A percentile compares a stretch with the other conserved stretches of the same genome.
phyloP scores from a whole-genome alignment of 1,140 invertebrate species.

The Uloborus diversus region DNA sequence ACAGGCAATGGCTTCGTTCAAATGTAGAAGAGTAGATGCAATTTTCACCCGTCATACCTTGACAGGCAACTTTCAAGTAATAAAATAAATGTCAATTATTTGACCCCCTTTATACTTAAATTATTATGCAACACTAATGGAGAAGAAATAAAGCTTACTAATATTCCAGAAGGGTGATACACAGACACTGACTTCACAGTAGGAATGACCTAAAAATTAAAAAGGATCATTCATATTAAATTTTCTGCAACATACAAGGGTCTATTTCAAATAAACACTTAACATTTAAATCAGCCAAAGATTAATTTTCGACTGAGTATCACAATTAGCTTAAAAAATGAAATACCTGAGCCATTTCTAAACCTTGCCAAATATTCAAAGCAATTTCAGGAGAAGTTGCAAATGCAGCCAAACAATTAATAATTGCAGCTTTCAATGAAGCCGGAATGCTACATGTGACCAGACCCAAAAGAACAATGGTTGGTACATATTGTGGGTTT shows the following conservation, averaged over 20 bases:
- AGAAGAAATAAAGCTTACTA: slow-evolving; percentile 58
- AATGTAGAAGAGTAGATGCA: no score
- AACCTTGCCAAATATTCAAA: slow-evolving; percentile 80
- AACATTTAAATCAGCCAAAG: not conserved
- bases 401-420: slow-evolving; percentile 79
- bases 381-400: slow-evolving; percentile 77
- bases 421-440: slow-evolving; percentile 82
- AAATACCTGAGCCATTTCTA: slow-evolving; percentile 86
- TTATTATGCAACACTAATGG: no score
- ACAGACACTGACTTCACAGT: slow-evolving; percentile 57
- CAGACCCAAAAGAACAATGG: slow-evolving; percentile 82
- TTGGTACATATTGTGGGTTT: slow-evolving; percentile 83
- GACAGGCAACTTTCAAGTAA: no score
- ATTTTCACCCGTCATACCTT: no score
- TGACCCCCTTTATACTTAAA: no score
- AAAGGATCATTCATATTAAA: not conserved
- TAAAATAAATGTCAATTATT: no score
- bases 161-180: slow-evolving; percentile 74
- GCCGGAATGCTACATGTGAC: slow-evolving; percentile 86
- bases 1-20: no score
- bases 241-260: not conserved
- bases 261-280: not conserved
- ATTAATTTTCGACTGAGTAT: not conserved
- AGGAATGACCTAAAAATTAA: slow-evolving; percentile 59
- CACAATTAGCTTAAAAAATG: not conserved